phyloP scores from a whole-genome alignment of 2,888 invertebrate species.

The Melinaea marsaeus region DNA sequence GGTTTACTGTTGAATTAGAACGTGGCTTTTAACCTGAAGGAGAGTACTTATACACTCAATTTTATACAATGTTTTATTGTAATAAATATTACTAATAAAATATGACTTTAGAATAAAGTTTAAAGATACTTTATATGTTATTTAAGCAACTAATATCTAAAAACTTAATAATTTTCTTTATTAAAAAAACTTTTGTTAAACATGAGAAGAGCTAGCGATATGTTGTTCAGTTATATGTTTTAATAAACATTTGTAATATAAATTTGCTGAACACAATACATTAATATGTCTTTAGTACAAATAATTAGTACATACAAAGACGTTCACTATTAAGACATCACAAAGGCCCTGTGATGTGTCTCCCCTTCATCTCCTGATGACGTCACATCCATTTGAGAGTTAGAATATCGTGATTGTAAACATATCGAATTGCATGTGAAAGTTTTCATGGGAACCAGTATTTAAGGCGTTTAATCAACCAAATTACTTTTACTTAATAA shows the following conservation, averaged over 20 bases:
- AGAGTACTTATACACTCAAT: background rate
- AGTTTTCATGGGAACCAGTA: conserved; percentile 4
- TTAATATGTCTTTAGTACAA: background rate
- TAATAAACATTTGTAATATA: no score
- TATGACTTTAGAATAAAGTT: no score
- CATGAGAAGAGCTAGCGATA: no score
- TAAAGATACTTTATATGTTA: no score
- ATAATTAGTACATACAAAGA: background rate
- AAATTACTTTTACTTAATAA: background rate
- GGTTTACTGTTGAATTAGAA: conserved; percentile 17
- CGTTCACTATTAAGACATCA: background rate
- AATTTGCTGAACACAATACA: no score
- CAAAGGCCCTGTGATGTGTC: background rate
- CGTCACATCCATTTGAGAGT: background rate
- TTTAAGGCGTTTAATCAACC: conserved; percentile 1
- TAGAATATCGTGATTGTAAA: background rate
- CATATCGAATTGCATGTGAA: conserved; percentile 7
- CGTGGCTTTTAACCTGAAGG: conserved; percentile 20
- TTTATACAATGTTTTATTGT: no score
- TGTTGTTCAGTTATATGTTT: no score
- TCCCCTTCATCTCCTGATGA: background rate
- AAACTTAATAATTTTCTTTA: no score
- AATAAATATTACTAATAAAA: no score
- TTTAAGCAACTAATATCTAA: no score
- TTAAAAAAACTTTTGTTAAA: background rate